Conservation (phyloP, 30 jellyfish, hydroid and myxozoan species). For the Chironex yamaguchii region DNA sequence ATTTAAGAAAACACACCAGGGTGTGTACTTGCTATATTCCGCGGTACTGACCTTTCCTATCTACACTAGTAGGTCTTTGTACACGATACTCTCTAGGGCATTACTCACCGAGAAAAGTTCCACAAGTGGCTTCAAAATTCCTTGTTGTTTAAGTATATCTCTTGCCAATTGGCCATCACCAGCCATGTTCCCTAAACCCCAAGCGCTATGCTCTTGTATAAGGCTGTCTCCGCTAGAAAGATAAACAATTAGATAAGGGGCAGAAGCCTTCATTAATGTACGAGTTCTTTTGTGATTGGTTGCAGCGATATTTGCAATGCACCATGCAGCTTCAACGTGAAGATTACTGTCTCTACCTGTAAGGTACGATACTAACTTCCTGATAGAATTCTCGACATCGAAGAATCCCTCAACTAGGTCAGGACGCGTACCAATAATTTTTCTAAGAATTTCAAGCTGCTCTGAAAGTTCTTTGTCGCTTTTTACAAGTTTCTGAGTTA, state of each 20-base stretch:
- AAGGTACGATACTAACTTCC: conserved; percentile 70
- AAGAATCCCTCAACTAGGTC: conserved; percentile 72
- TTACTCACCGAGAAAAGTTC: conserved; percentile 69
- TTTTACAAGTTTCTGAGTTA: conserved; percentile 30
- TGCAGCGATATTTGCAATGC: conserved; percentile 82
- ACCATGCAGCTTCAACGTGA: conserved; percentile 91
- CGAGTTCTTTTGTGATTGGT: conserved; percentile 46
- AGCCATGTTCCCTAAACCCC: conserved; percentile 95
- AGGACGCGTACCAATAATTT: conserved; percentile 47
- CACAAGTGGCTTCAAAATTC: conserved; percentile 75
- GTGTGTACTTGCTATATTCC: too few relatives aligned
- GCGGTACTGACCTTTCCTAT: too few relatives aligned
- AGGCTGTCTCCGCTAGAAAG: conserved; percentile 73
- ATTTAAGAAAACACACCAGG: too few relatives aligned
- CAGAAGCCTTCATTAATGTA: conserved; percentile 74
- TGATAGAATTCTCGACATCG: conserved; percentile 61
- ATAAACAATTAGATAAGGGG: conserved; percentile 83
- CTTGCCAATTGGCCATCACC: conserved; percentile 74
- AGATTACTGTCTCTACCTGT: conserved; percentile 84
- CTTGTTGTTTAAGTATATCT: conserved; percentile 72
- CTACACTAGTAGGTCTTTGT: too few relatives aligned
- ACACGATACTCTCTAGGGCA: too few relatives aligned
- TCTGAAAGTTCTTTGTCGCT: conserved; percentile 35
- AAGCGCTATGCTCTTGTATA: conserved; percentile 80
- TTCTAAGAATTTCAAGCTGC: conserved; percentile 41